Base-by-base conservation (phyloP, 2,888 invertebrate species). In the Erebia aethiops region DNA sequence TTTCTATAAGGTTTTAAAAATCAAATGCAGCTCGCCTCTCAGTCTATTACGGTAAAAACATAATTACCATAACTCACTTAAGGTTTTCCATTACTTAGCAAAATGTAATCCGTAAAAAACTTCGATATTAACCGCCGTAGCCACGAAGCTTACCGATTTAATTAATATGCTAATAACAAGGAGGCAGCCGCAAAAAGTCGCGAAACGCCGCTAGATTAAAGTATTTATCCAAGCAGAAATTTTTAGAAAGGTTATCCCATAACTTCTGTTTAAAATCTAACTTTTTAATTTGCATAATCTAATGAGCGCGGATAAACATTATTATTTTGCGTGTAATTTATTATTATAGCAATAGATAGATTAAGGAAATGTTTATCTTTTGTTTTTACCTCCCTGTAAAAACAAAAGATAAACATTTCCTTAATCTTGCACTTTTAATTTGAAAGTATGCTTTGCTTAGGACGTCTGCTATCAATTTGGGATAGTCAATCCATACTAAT, bases 141-240 rank as follows among this genome's bases (percentile, higher is more conserved):
- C 60, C 57, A 60, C 68, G 73, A 67, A 67, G 74, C 70, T 74
- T 75, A 76, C 76, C 76, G 73, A 71, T 78, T 78, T 77, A 77
- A 79, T 79, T 78, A 78, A 78, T 78, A 79, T 81, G 79, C 69
- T 76, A 81, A 76, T 76, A 64, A 54, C 57, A 58, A 57, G 78
- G 75, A 78, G 77, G 77, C 78, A 77, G 63, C 70, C 69, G 63
- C 60, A 78, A 78, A 77, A 79, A 77, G 63, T 69, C 69, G 61
- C 62, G 70, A 74, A 72, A 71, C 72, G 68, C 67, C 72, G 71
- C 76, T 73, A 76, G 79, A 79, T 80, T 80, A 81, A 76, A 77
- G 77, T 78, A 76, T 73, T 78, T 80, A 80, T 76, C 79, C 80
- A 77, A 79, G 76, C 79, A 76, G 77, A 80, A 81, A 81, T 75